Evolutionary conservation across 1,140 invertebrate species (phyloP), one percentile per base, ranked within the genome.

Genomic region (Cataglyphis hispanica): DNA sequence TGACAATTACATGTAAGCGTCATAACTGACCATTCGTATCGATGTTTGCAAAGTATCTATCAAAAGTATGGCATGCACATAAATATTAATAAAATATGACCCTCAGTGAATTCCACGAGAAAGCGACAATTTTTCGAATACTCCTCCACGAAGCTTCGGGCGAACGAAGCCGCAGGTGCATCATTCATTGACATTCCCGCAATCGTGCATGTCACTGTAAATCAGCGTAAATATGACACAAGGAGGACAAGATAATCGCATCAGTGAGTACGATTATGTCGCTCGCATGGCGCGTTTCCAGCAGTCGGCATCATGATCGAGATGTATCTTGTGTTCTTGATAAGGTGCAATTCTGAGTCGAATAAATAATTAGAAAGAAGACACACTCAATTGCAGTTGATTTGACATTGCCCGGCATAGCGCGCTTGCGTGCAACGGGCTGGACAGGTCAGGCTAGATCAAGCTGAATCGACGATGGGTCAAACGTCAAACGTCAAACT

Each of bases 101-200:
- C 7, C 22, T 69, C 37, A 60, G 19, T 50, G 53, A 16, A 43
- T 11, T 66, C n/a, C 5, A 13, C 27, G n/a, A 27, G 56, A 56
- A 25, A 70, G 11, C 27, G 16, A 53, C 46, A 27, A 16, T 27
- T 16, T 6, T 8, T 10, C 16, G 10, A 8, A 19, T 60, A n/a
- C 19, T n/a, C 46, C 7, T 13, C 56, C 5, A 40, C 13, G 53
- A 56, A 60, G 37, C 34, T 25, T 46, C 19, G 25, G 2, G 16
- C 27, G 25, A 37, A 8, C 50, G 25, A 43, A 46, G 31, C 10
- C 25, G 13, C n/a, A 8, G 22, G 22, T n/a, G 53, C 53, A 27
- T 50, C 46, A 50, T 58, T 61, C 27, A 56, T 7, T 72, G 53
- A 31, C 78, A 83, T 83, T 72, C 40, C 40, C 66, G 31, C 67